A percentile compares a stretch with the other conserved stretches of the same genome.
These are phyloP conservation scores for Silurus aristotelis DNA, from an alignment of 2,797 vertebrate species.

Conservation along the genomic window DNA sequence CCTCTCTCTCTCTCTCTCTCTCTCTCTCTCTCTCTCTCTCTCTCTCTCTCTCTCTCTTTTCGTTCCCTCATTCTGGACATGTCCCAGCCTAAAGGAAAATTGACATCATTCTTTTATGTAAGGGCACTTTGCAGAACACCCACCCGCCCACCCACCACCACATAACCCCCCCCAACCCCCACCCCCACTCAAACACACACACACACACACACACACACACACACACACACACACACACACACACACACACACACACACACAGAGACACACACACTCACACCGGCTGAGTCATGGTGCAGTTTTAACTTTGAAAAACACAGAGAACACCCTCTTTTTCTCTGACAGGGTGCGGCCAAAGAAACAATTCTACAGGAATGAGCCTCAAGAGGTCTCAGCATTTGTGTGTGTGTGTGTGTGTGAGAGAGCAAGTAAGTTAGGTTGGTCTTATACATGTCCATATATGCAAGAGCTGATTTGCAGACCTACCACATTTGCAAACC, in stretches of 20 bases:
- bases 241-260: slow-evolving; percentile 24
- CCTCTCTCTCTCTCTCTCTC: slow-evolving; percentile 7
- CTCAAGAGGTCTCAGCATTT: slow-evolving; percentile 30
- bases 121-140: slow-evolving; percentile 32
- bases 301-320: slow-evolving; percentile 39
- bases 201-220: neutral
- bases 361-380: slow-evolving; percentile 46
- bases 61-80: slow-evolving; percentile 26
- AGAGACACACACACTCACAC: slow-evolving; percentile 21
- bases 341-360: slow-evolving; percentile 51
- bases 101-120: slow-evolving; percentile 49
- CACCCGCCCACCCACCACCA: neutral
- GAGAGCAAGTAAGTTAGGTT: neutral
- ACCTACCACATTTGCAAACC: slow-evolving; percentile 13
- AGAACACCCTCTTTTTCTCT: slow-evolving; percentile 41
- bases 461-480: neutral
- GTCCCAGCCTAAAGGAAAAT: slow-evolving; percentile 52
- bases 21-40: slow-evolving; percentile 27
- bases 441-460: neutral
- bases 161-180: too few species aligned
- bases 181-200: neutral
- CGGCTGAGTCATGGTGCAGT: slow-evolving; percentile 50
- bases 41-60: slow-evolving; percentile 16
- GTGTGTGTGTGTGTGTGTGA: neutral
- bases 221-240: neutral